These are phyloP conservation scores for Paedocypris micromegethes DNA, from an alignment of 2,797 vertebrate species.

Conservation along the genomic window DNA sequence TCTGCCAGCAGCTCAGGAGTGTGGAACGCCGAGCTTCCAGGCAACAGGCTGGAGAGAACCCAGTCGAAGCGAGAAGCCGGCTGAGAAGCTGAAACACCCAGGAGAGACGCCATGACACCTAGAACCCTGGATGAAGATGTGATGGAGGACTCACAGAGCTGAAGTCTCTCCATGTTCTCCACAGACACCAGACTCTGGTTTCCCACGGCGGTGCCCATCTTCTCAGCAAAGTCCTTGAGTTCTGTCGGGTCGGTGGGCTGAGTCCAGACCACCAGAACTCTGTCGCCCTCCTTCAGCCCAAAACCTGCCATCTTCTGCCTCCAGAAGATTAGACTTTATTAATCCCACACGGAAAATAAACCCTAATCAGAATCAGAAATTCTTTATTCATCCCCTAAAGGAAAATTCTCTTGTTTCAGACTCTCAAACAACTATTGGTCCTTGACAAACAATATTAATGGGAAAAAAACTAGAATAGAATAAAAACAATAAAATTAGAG, in stretches of 20 bases:
- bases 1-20: constrained; percentile 76
- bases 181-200: constrained; percentile 65
- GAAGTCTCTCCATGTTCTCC: constrained; percentile 79
- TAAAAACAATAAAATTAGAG: no score
- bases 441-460: no score
- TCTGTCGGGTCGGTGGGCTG: constrained; percentile 58
- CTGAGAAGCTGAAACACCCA: constrained; percentile 71
- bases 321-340: neutral
- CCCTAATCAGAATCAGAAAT: no score
- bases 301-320: constrained; percentile 71
- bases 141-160: constrained; percentile 71
- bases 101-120: neutral
- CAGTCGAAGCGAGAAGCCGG: constrained; percentile 76
- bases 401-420: no score
- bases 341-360: neutral
- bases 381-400: no score
- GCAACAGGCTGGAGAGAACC: constrained; percentile 76
- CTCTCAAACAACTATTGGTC: no score
- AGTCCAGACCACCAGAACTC: constrained; percentile 79
- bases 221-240: constrained; percentile 69
- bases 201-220: constrained; percentile 64
- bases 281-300: constrained; percentile 69
- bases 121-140: neutral
- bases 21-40: constrained; percentile 71
- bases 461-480: no score